Evolutionary conservation across 2,797 vertebrate species (phyloP).

Genomic region (Spinibarbus caldwelli): DNA sequence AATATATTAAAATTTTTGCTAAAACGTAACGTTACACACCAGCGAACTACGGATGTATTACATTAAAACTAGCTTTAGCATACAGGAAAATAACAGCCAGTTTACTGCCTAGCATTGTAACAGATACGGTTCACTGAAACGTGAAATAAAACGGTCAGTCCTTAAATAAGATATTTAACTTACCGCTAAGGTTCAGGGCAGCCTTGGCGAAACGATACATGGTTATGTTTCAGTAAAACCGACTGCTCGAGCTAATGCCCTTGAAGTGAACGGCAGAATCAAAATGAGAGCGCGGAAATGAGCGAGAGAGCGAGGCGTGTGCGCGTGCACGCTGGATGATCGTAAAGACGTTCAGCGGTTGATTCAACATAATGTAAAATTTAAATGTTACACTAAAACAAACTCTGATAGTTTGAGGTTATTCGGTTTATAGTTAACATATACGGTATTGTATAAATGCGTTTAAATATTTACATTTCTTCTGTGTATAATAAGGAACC

Average conservation of each 20-base stretch:
- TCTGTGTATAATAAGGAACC: too few relatives aligned
- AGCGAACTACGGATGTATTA: neutral
- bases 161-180: neutral
- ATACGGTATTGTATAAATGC: too few relatives aligned
- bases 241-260: conserved; percentile 70
- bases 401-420: neutral
- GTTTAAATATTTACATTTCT: too few relatives aligned
- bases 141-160: fast-evolving
- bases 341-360: neutral
- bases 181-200: conserved; percentile 73
- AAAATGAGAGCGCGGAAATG: conserved; percentile 71
- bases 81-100: neutral
- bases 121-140: fast-evolving
- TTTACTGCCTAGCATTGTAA: neutral
- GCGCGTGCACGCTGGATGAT: conserved; percentile 38
- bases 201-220: conserved; percentile 79
- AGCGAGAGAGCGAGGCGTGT: neutral
- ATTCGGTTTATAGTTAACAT: neutral
- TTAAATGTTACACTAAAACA: neutral
- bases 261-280: conserved; percentile 70
- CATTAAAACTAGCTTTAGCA: conserved; percentile 2
- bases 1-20: neutral
- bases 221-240: neutral
- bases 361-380: neutral
- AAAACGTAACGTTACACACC: neutral